A percentile compares a stretch with the other conserved stretches of the same genome.
Evolutionary conservation across 2,888 invertebrate species (phyloP).

Genomic region (Pollenia labialis): DNA sequence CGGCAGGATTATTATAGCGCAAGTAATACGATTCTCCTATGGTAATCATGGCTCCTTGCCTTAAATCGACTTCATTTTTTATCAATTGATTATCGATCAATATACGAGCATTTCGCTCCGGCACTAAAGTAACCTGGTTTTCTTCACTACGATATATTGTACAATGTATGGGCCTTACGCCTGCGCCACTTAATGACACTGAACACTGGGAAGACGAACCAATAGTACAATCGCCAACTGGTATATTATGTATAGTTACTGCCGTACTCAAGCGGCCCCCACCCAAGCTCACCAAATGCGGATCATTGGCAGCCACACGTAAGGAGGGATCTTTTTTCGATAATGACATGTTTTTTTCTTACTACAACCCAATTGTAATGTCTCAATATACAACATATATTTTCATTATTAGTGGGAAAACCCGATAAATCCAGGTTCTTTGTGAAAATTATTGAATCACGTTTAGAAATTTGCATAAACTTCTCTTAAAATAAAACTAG

Average conservation of each 20-base stretch:
- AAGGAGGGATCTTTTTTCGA: slow-evolving; percentile 83
- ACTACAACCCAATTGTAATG: background rate
- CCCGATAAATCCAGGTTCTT: background rate
- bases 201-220: slow-evolving; percentile 92
- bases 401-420: slow-evolving; percentile 11
- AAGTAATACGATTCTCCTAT: slow-evolving; percentile 95
- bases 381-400: background rate
- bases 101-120: slow-evolving; percentile 88
- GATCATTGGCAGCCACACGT: slow-evolving; percentile 91
- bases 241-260: slow-evolving; percentile 94
- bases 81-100: slow-evolving; percentile 91
- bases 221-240: slow-evolving; percentile 93
- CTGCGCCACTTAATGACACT: slow-evolving; percentile 92
- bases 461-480: slow-evolving; percentile 44
- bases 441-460: slow-evolving; percentile 9
- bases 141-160: slow-evolving; percentile 92
- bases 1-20: slow-evolving; percentile 96
- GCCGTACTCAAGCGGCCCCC: slow-evolving; percentile 95
- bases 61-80: slow-evolving; percentile 89
- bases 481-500: slow-evolving; percentile 33
- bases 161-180: slow-evolving; percentile 93
- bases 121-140: slow-evolving; percentile 92
- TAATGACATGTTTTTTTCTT: slow-evolving; percentile 79
- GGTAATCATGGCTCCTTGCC: slow-evolving; percentile 96
- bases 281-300: slow-evolving; percentile 95